phyloP scores from a whole-genome alignment of 2,888 invertebrate genomes.

The Nesidiocoris tenuis region DNA sequence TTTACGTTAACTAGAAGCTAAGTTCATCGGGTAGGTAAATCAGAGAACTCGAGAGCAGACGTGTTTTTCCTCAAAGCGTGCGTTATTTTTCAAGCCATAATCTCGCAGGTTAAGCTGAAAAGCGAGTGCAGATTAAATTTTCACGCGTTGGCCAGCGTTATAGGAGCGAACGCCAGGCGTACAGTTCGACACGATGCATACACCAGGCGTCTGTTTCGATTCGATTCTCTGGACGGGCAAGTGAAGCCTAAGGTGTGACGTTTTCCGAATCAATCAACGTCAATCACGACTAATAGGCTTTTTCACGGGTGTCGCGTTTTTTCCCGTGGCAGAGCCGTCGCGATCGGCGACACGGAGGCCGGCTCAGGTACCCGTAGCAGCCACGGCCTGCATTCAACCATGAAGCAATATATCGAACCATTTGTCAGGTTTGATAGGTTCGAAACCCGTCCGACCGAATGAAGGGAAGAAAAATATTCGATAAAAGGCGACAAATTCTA shows the following conservation, averaged over 20 bases:
- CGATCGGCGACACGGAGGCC: background rate
- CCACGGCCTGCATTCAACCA: background rate
- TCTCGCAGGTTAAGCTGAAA: no score
- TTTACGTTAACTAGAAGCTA: no score
- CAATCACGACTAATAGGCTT: constrained; percentile 39
- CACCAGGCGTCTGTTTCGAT: no score
- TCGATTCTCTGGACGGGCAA: no score
- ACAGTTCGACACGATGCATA: no score
- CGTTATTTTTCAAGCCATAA: no score
- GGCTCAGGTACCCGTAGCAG: background rate
- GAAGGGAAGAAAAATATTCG: background rate
- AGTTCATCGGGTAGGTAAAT: no score
- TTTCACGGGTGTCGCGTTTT: constrained; percentile 37
- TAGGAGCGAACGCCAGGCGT: no score
- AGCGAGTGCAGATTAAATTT: no score
- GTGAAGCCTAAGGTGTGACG: background rate
- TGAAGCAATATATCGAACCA: background rate
- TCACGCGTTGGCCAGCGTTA: no score
- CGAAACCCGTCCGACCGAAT: background rate
- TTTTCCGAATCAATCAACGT: constrained; percentile 40
- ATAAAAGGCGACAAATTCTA: background rate
- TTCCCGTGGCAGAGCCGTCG: background rate
- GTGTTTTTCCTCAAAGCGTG: no score
- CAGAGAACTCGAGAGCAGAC: no score
- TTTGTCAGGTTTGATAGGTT: background rate